Percentiles rank a stretch among this genome's conserved stretches.
Evolutionary conservation across 2,113 vertebrate genomes (phyloP).

Genomic region (Trochalopteron elliotii): DNA sequence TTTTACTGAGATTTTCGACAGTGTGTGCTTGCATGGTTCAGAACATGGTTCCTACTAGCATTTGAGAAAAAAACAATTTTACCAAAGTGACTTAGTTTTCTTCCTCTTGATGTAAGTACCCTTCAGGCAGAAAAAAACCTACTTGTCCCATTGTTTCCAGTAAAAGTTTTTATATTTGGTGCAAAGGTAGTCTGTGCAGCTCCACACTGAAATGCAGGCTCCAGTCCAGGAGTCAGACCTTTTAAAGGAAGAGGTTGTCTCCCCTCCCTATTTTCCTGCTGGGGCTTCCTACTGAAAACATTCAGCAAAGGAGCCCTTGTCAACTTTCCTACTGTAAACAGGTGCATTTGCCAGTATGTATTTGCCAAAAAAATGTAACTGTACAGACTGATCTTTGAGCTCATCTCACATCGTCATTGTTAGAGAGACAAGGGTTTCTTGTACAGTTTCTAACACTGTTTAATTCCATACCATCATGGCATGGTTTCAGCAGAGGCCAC

Average conservation of each 20-base stretch:
- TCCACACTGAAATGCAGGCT: not conserved
- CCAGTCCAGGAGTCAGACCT: not conserved
- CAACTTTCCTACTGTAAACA: not conserved
- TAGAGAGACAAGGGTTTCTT: not conserved
- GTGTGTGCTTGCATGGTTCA: not conserved
- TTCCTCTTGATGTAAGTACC: not conserved
- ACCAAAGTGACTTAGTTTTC: not conserved
- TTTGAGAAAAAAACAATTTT: not conserved
- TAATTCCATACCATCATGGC: not conserved
- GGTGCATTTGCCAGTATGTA: accelerated
- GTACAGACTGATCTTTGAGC: not conserved
- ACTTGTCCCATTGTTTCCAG: not conserved
- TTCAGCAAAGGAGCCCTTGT: not conserved
- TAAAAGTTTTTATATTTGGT: not conserved
- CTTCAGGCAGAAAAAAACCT: not conserved
- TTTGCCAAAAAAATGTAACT: not conserved
- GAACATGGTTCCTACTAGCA: not conserved
- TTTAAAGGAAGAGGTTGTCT: not conserved
- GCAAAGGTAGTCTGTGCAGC: not conserved
- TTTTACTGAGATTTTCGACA: not conserved
- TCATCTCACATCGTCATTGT: not conserved
- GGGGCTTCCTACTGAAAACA: not conserved
- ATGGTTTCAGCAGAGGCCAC: not conserved
- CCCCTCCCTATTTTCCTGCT: not conserved
- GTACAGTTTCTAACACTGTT: not conserved